Percentiles rank a stretch among this genome's conserved stretches.
Conservation (phyloP, 2,113 vertebrate species). For the Struthio camelus region DNA sequence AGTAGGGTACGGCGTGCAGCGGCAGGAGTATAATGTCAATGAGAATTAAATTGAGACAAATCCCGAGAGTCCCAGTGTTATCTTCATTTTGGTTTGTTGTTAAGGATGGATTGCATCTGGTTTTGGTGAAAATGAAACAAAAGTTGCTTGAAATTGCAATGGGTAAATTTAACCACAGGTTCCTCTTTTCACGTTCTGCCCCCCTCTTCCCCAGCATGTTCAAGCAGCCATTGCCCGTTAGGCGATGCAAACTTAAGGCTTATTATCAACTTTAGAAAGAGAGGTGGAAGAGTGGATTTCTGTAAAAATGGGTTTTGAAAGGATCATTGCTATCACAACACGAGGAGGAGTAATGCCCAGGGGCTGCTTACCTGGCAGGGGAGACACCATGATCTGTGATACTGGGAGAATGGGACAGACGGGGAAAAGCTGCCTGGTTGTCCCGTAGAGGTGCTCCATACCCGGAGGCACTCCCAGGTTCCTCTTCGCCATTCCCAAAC, state of each 20-base stretch:
- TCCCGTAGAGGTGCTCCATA: background rate
- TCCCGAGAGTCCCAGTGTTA: background rate
- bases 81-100: background rate
- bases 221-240: background rate
- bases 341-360: too few relatives aligned
- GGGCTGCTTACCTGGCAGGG: too few relatives aligned
- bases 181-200: background rate
- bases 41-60: background rate
- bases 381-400: too few relatives aligned
- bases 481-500: accelerated
- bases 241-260: background rate
- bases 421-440: background rate
- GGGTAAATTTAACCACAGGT: background rate
- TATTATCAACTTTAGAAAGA: background rate
- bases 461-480: background rate
- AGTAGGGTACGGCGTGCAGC: accelerated
- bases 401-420: background rate
- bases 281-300: background rate
- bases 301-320: accelerated
- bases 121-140: background rate
- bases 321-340: background rate
- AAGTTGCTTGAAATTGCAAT: background rate
- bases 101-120: background rate
- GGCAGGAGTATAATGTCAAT: background rate
- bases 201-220: background rate